These are phyloP conservation scores for Fragum whitleyi DNA, from an alignment of 2,888 invertebrate species.

Conservation along the genomic window DNA sequence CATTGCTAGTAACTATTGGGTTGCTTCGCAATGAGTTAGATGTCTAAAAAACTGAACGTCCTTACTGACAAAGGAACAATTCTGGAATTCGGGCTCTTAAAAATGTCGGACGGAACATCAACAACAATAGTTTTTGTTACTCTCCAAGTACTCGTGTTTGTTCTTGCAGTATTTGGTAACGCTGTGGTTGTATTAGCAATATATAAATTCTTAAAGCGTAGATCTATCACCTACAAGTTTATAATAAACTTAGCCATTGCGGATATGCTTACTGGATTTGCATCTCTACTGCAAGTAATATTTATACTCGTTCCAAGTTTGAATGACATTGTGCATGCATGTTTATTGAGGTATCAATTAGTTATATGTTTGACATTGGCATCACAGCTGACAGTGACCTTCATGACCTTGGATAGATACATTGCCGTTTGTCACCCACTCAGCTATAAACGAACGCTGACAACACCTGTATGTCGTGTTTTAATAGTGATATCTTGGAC, in stretches of 20 bases:
- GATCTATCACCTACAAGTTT: conserved; percentile 48
- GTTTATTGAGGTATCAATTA: conserved; percentile 59
- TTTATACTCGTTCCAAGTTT: conserved; percentile 50
- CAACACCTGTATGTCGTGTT: conserved; percentile 20
- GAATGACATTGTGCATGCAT: conserved; percentile 39
- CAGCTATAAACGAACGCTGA: conserved; percentile 47
- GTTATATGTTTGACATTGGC: conserved; percentile 60
- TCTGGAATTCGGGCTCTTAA: too few species aligned
- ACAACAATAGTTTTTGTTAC: conserved; percentile 43
- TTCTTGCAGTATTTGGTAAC: conserved; percentile 60
- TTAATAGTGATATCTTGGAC: conserved; percentile 52
- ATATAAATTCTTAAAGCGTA: conserved; percentile 43
- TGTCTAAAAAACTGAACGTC: too few species aligned
- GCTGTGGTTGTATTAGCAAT: conserved; percentile 57
- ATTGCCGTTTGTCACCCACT: conserved; percentile 63
- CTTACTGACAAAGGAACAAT: too few species aligned
- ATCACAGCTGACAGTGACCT: conserved; percentile 61
- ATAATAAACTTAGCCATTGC: conserved; percentile 66
- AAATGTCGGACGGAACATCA: too few species aligned
- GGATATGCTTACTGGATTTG: conserved; percentile 60
- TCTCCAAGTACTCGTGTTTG: conserved; percentile 57
- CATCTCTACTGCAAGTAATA: conserved; percentile 52
- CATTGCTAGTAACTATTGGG: too few species aligned
- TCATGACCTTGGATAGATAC: conserved; percentile 65
- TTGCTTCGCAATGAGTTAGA: too few species aligned